Evolutionary conservation across 1,140 invertebrate species (phyloP), one percentile per base, ranked within the genome.

Genomic region (Aphaenogaster floridana): DNA sequence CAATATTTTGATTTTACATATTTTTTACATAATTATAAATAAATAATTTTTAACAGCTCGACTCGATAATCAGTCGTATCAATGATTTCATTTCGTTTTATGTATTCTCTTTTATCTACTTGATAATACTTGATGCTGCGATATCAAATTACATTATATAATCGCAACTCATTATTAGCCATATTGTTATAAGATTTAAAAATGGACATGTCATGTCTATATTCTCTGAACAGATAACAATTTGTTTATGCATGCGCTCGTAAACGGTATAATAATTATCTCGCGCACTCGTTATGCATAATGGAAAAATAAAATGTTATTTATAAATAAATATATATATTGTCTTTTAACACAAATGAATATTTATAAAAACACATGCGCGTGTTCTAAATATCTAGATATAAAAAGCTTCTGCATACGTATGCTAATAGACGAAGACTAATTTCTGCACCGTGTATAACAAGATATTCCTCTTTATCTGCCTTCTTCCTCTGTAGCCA

Each of bases 371-470:
- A 28, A 36, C 6, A 2, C 21, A 6, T 69, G 9, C 15, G 13
- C 34, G 42, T 7, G 28, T 80, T 17, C 8, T 48, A 59, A 71
- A 21, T 21, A 57, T 74, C 13, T 13, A 36, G 42, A 6, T 4
- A 61, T 50, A 63, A 45, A 45, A 54, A 72, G n/a, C 13, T 50
- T 59, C 57, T 36, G 11, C 63, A 74, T 52, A 72, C 52, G 57
- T 71, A 78, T 64, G 76, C 57, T 61, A 52, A 76, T 88, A 72
- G 39, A 83, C 21, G n/a, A 72, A 52, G 52, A 50, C 81, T 88
- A 89, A 90, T 89, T 84, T 89, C 89, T 63, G 85, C 69, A 74
- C 77, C 68, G 86, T 90, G 91, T 92, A 88, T 91, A 92, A 92
- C 90, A 91, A 92, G 72, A 90, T 91, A 90, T 92, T 86, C 74